Percentiles rank a stretch among this genome's conserved stretches.
These are phyloP conservation scores for Cyclura pinguis DNA, from an alignment of 2,797 vertebrate species.

Conservation along the genomic window DNA sequence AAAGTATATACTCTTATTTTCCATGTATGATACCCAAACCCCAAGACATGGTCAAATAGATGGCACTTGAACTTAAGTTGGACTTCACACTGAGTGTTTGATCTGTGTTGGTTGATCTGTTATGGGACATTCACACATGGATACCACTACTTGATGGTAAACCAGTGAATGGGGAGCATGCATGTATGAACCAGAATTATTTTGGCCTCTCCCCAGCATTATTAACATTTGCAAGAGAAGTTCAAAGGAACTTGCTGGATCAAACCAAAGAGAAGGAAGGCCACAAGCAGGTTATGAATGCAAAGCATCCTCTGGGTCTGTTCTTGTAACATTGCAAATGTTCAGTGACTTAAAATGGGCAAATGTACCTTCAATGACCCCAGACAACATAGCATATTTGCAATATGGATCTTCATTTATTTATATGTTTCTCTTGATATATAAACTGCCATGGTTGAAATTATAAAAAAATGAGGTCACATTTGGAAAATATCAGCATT, in stretches of 20 bases:
- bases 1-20: neutral
- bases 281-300: neutral
- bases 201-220: neutral
- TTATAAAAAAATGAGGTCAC: conserved; percentile 62
- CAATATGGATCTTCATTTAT: conserved; percentile 64
- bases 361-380: conserved; percentile 34
- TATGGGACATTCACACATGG: neutral
- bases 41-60: neutral
- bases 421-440: conserved; percentile 67
- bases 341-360: conserved; percentile 4
- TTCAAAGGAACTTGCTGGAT: neutral
- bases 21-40: neutral
- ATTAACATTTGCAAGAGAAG: neutral
- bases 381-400: conserved; percentile 57
- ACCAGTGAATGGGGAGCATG: neutral
- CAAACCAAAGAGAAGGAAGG: neutral
- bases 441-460: conserved; percentile 59
- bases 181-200: neutral
- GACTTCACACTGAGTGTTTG: neutral
- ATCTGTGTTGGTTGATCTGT: neutral
- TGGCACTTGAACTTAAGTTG: neutral
- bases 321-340: neutral
- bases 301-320: neutral
- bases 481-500: conserved; percentile 63
- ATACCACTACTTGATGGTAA: neutral